Evolutionary conservation across 2,113 vertebrate species (phyloP), one percentile per base, ranked within the genome.

Genomic region (Myiopsitta monachus): DNA sequence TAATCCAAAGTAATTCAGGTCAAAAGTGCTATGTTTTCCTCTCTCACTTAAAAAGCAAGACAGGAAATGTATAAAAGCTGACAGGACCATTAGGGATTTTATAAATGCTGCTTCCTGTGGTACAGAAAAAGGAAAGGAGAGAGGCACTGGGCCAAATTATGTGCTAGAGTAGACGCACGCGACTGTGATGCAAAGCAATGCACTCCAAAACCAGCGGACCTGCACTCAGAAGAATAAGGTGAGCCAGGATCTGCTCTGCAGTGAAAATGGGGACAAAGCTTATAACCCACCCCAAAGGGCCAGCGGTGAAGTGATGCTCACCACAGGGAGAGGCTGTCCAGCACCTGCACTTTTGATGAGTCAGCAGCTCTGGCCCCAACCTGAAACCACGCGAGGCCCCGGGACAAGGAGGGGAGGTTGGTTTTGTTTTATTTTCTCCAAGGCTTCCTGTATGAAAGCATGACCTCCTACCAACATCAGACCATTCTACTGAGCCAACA

Each of bases 31-130:
- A 8, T 41, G 66, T 72, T 96, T 95, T 92, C 88, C 69, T 86
- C 76, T 68, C 52, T 61, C 73, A n/a, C 78, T 96, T 92, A 68
- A 88, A 92, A 95, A 93, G 77, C 80, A 90, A 88, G 95, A 21
- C 93, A 95, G 95, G 94, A 96, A 97, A 96, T 94, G 92, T 95
- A 97, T 86, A 88, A 96, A 97, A 90, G 92, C 95, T 97, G 95
- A 96, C 80, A 54, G 77, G 57, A 95, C 92, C 95, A 92, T 96
- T 90, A 93, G 95, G 92, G 94, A 94, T 93, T 96, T 96, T 79
- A 93, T 83, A 96, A 96, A 96, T 83, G 95, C 83, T 93, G 86
- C 94, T 97, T 97, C 95, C 93, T 96, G 95, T 96, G 90, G 90
- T 95, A 90, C 36, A 92, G 83, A 94, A 88, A 64, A 92, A 94